Conservation (phyloP, 2,888 invertebrate genomes). For the Clostera curtula region DNA sequence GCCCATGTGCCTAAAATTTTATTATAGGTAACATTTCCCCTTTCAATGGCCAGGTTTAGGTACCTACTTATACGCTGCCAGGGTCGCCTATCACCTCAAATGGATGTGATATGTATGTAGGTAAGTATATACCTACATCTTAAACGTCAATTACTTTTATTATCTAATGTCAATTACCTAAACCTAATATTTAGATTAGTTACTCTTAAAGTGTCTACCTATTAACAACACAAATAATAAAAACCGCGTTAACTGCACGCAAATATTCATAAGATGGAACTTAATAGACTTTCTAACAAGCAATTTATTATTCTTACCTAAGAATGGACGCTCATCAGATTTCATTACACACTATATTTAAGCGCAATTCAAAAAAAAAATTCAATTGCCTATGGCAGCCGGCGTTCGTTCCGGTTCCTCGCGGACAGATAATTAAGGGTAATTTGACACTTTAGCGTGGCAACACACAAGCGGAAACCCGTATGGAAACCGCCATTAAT, state of each 20-base stretch:
- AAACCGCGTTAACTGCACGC: constrained; percentile 14
- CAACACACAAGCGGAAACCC: constrained; percentile 26
- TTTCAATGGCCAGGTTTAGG: too few species aligned
- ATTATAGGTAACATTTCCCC: too few species aligned
- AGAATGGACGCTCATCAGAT: constrained; percentile 15
- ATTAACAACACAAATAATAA: constrained; percentile 4
- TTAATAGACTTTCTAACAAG: constrained; percentile 20
- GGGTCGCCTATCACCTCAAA: too few species aligned
- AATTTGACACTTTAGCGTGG: constrained; percentile 39
- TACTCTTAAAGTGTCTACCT: too few species aligned
- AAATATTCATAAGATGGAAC: constrained; percentile 16
- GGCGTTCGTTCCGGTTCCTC: constrained; percentile 30
- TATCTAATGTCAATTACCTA: too few species aligned
- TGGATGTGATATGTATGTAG: too few species aligned
- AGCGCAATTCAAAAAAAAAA: constrained; percentile 27
- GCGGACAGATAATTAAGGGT: constrained; percentile 38
- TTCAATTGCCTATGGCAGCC: constrained; percentile 30
- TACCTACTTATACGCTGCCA: too few species aligned
- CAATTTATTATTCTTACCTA: neutral
- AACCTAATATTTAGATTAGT: too few species aligned
- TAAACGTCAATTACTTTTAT: too few species aligned
- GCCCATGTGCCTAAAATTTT: too few species aligned
- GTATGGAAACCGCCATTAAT: constrained; percentile 23
- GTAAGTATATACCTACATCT: too few species aligned
- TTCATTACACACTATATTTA: constrained; percentile 26